Evolutionary conservation across 2,888 invertebrate genomes (phyloP), one percentile per base, ranked within the genome.

Genomic region (Leucophenga montana): DNA sequence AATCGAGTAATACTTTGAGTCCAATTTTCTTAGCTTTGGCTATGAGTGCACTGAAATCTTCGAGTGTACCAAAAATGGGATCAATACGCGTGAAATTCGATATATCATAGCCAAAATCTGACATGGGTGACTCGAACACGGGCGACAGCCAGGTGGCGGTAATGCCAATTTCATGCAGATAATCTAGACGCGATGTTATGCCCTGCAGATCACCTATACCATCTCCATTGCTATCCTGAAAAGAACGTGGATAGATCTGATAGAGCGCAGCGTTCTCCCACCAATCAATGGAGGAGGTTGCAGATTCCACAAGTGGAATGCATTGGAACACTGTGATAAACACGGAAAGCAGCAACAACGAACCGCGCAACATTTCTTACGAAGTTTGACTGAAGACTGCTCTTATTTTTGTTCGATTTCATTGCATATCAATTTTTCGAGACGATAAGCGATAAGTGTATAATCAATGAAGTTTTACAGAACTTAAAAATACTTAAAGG

Each of bases 161-260:
- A 0, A 94, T 90, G 5, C 93, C 92, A 8, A 94, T 84, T 54
- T 93, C 92, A 66, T 91, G 91, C n/a, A 95, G 85, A 81, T 95
- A 93, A 14, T 91, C 90, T 61, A 93, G 79, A 18, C 90, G 90
- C 16, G 90, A 88, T 0, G 90, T 90, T 46, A 93, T 91, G 27
- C 93, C 96, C 87, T 91, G 91, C 27, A 97, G 89, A 88, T 97
- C 97, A 0, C 97, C 97, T 18, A 94, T 90, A 18, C 97, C 97
- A 85, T 96, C 94, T 0, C 92, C 93, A 86, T 95, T 89, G 64
- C 92, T 92, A 86, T 98, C 97, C 85, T 93, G 92, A 89, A 95
- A 97, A 0, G 96, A 95, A 71, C 94, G 90, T 0, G 95, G 94
- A 86, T 95, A 95, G 73, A 96, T 93, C 89, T 97, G 95, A 88